These are phyloP conservation scores for Neodiprion pinetum DNA, from an alignment of 1,140 invertebrate genomes.

Conservation along the genomic window DNA sequence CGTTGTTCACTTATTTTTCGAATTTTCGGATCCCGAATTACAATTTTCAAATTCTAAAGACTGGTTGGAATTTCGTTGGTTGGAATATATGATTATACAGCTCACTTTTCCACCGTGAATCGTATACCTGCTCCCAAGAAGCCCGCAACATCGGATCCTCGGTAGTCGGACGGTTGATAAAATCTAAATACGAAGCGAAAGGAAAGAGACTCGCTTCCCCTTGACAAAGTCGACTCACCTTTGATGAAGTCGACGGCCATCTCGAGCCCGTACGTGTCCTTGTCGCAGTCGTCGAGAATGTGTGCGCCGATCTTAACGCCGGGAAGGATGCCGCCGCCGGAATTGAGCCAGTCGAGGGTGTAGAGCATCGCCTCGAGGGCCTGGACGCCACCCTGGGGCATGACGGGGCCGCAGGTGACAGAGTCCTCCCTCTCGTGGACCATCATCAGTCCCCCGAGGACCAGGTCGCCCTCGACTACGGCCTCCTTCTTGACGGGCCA, in stretches of 20 bases:
- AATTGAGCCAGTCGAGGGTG: constrained; percentile 86
- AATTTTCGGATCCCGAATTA: too few relatives aligned
- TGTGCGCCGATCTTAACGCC: constrained; percentile 87
- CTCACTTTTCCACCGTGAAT: too few relatives aligned
- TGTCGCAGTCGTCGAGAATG: constrained; percentile 94
- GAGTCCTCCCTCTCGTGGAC: constrained; percentile 89
- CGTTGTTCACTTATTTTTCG: too few relatives aligned
- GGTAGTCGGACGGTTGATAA: too few relatives aligned
- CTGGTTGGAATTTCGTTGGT: too few relatives aligned
- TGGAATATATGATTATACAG: too few relatives aligned
- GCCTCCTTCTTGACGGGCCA: constrained; percentile 91
- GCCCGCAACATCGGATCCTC: too few relatives aligned
- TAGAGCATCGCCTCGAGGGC: constrained; percentile 93
- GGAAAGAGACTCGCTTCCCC: not conserved
- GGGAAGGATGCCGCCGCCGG: constrained; percentile 67
- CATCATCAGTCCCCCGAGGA: constrained; percentile 94
- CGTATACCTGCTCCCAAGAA: too few relatives aligned
- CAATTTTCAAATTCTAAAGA: too few relatives aligned
- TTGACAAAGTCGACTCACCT: constrained; percentile 70
- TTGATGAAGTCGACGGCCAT: constrained; percentile 98
- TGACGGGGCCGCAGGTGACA: constrained; percentile 87
- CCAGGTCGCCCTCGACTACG: constrained; percentile 82
- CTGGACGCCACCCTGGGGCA: constrained; percentile 93
- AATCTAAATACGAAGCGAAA: too few relatives aligned
- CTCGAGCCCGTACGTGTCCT: constrained; percentile 94